A percentile compares a stretch with the other conserved stretches of the same genome.
Evolutionary conservation across 2,113 vertebrate species (phyloP).

Genomic region (Mus pahari): DNA sequence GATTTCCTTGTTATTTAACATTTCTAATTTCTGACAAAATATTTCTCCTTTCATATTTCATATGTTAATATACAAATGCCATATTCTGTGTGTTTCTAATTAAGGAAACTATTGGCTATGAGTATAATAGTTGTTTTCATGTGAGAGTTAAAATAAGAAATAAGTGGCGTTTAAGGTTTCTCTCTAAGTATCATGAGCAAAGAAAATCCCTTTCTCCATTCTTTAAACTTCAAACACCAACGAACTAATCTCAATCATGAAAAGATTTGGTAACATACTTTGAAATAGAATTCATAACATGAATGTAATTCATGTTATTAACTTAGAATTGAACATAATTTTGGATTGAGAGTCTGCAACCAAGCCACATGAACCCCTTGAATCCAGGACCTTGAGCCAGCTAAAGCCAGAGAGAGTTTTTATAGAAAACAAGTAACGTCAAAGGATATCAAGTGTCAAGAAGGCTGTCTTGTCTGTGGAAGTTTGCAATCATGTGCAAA

Average conservation of each 20-base stretch:
- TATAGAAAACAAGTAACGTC: neutral
- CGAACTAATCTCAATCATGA: neutral
- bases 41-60: neutral
- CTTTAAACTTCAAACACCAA: neutral
- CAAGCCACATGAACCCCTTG: neutral
- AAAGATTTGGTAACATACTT: neutral
- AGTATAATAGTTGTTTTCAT: neutral
- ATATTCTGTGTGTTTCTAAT: neutral
- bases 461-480: neutral
- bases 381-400: neutral
- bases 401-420: neutral
- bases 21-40: neutral
- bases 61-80: neutral
- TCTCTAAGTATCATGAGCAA: neutral
- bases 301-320: neutral
- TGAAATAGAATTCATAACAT: neutral
- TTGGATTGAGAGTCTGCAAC: neutral
- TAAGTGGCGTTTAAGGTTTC: neutral
- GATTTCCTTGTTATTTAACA: conserved; percentile 67
- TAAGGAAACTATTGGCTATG: neutral
- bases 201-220: neutral
- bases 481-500: neutral
- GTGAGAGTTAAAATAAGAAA: neutral
- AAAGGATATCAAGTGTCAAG: neutral
- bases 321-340: neutral